phyloP scores from a whole-genome alignment of 1,140 invertebrate species.

The Zaprionus africanus region DNA sequence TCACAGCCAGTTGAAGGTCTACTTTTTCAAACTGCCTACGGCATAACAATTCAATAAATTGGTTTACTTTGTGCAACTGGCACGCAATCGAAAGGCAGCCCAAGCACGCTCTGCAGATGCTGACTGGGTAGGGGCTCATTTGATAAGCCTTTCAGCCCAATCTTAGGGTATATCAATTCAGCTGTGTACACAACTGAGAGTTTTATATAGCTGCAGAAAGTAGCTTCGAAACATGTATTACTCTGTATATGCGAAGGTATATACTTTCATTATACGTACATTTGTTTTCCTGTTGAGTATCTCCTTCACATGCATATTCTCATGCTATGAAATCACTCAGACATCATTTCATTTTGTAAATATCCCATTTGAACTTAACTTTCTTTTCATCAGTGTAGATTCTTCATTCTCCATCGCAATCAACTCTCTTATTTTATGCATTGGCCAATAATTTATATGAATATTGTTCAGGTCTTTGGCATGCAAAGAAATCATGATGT shows the following conservation, averaged over 20 bases:
- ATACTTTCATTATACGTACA: too few relatives aligned
- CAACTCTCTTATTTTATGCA: not conserved
- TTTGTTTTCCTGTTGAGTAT: too few relatives aligned
- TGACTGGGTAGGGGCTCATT: not conserved
- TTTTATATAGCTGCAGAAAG: not conserved
- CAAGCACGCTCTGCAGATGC: not conserved
- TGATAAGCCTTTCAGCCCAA: not conserved
- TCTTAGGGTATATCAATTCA: not conserved
- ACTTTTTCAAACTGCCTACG: not conserved
- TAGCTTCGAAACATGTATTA: too few relatives aligned
- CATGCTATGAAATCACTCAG: too few relatives aligned
- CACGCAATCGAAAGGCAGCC: not conserved
- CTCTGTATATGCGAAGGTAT: too few relatives aligned
- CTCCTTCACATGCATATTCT: too few relatives aligned
- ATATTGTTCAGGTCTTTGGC: not conserved
- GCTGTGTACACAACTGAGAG: too few relatives aligned
- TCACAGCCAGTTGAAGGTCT: constrained; percentile 29
- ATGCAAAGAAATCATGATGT: not conserved
- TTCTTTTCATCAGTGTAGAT: too few relatives aligned
- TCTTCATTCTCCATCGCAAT: too few relatives aligned
- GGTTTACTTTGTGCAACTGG: constrained; percentile 6
- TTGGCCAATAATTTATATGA: not conserved
- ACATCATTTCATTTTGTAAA: too few relatives aligned
- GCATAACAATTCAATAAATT: constrained; percentile 72
- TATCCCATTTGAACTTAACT: too few relatives aligned